Base-by-base conservation (phyloP, 2,113 vertebrate genomes). In the Solenodon paradoxus region DNA sequence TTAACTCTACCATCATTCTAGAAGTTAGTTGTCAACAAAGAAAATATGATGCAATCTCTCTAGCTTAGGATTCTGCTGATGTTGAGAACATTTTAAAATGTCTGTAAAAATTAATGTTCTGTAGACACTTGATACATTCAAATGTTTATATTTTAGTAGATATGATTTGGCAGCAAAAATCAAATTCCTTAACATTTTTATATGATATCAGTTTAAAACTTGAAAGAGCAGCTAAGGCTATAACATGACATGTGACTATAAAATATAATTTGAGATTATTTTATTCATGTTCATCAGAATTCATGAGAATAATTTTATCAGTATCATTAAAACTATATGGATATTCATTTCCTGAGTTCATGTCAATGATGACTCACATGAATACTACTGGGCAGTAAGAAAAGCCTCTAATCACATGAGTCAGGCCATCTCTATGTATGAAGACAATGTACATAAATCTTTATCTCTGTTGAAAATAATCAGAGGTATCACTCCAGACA, bases 241-340 rank as follows among this genome's bases (percentile, higher is more conserved):
- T 4, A 78, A 10, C 9, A n/a, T n/a, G n/a, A n/a, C n/a, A n/a
- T n/a, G n/a, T n/a, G n/a, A n/a, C n/a, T n/a, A n/a, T n/a, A n/a
- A n/a, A 69, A 74, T 9, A 72, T 30, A 75, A 40, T 83, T 57
- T 71, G 19, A 91, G 66, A 79, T n/a, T 30, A 82, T 38, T 89
- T 20, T 88, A 91, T 71, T 20, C 26, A 85, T 49, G 3, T 10
- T 96, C 79, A 55, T 64, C 4, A 83, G 80, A 96, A 89, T 30
- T 92, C 78, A 94, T 38, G 75, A 92, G 19, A 97, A 95, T 95
- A 51, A 38, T 90, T 95, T n/a, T 38, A 53, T 55, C 92, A 95
- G 22, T 81, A 74, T 78, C n/a, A 90, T 93, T 87, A 93, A 89
- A 95, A 88, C 30, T 82, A 11, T 77, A 7, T 19, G 68, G 24